A percentile compares a stretch with the other conserved stretches of the same genome.
Conservation (phyloP, 2,888 invertebrate species). For the Dicycla oo region DNA sequence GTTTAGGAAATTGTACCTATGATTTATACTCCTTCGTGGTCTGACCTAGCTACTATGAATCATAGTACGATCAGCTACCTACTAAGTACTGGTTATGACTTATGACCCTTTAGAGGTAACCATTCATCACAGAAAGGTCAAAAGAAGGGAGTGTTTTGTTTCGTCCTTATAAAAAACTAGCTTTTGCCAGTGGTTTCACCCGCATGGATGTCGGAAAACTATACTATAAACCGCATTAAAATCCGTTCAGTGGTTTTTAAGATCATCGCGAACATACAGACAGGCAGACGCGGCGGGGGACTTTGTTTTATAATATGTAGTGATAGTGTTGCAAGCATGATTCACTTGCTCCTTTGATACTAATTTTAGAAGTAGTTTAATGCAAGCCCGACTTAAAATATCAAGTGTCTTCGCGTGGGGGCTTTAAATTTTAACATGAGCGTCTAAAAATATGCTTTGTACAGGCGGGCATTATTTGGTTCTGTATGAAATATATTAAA, state of each 20-base stretch:
- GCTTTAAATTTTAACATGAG: conserved; percentile 29
- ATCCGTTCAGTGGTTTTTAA: no score
- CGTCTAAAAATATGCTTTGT: conserved; percentile 20
- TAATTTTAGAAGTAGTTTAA: conserved; percentile 38
- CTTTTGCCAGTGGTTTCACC: no score
- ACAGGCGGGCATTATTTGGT: conserved; percentile 1
- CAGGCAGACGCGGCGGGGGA: no score
- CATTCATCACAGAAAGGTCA: conserved; percentile 17
- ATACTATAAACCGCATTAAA: no score
- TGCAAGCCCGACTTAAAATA: conserved; percentile 27
- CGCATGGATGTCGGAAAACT: no score
- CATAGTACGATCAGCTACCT: conserved; percentile 31
- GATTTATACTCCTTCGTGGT: conserved; percentile 28
- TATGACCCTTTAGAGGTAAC: conserved; percentile 23
- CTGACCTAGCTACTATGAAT: conserved; percentile 27
- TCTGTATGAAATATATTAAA: background rate
- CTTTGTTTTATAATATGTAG: no score
- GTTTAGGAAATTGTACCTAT: conserved; percentile 45
- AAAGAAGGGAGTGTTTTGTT: conserved; percentile 5
- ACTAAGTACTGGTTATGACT: conserved; percentile 1
- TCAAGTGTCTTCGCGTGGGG: conserved; percentile 50
- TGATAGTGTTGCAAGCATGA: background rate
- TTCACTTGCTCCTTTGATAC: conserved; percentile 11
- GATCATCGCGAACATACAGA: no score
- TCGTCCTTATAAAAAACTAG: background rate